A percentile compares a stretch with the other conserved stretches of the same genome.
Evolutionary conservation across 2,888 invertebrate species (phyloP).

Genomic region (Nebria brevicollis): DNA sequence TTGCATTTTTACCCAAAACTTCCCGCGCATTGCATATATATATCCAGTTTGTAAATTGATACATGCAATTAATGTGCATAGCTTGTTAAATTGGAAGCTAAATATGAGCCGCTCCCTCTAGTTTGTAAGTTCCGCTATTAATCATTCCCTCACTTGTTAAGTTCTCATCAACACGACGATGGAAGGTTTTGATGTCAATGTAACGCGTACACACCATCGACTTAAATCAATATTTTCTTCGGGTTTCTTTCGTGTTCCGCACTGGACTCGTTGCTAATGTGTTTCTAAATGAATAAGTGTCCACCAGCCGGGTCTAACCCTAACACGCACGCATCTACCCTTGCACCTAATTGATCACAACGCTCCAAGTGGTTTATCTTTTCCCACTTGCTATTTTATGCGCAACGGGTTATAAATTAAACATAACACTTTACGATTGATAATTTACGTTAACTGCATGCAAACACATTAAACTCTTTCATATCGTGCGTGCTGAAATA

Average conservation of each 20-base stretch:
- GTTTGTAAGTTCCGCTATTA: conserved; percentile 41
- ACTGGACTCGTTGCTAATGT: conserved; percentile 39
- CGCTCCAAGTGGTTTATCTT: conserved; percentile 7
- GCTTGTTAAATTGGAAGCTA: conserved; percentile 38
- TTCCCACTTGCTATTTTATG: not conserved
- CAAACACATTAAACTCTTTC: not conserved
- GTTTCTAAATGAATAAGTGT: conserved; percentile 44
- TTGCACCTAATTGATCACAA: conserved; percentile 32
- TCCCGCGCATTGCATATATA: conserved; percentile 4
- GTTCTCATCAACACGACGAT: conserved; percentile 44
- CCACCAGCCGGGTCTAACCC: conserved; percentile 16
- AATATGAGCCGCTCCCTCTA: conserved; percentile 42
- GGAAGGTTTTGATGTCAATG: conserved; percentile 34
- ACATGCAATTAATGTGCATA: conserved; percentile 39
- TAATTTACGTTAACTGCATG: not conserved
- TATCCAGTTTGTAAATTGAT: conserved; percentile 44
- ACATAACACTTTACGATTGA: not conserved
- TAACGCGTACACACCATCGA: not conserved
- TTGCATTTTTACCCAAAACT: not conserved
- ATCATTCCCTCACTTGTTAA: conserved; percentile 37
- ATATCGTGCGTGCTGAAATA: not conserved
- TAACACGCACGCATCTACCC: conserved; percentile 23
- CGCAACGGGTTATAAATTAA: not conserved
- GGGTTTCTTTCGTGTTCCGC: conserved; percentile 33
- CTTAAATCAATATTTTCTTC: conserved; percentile 33